Percentiles rank a stretch among this genome's conserved stretches.
Conservation (phyloP, 1,140 invertebrate genomes). For the Temnothorax curvispinosus region DNA sequence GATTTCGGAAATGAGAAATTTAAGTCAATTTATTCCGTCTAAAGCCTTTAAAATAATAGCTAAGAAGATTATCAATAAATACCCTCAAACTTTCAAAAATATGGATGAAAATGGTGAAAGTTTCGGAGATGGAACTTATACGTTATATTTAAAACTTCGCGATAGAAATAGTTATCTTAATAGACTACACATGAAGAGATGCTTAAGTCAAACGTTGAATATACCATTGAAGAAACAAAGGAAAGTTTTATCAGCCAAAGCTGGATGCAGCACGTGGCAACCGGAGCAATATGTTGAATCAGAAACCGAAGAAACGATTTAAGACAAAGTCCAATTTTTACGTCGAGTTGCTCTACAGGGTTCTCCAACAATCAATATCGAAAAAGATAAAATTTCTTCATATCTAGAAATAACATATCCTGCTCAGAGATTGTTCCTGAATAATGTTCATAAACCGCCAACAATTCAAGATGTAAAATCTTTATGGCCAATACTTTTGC, state of each 20-base stretch:
- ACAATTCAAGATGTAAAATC: background rate
- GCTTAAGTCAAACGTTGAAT: background rate
- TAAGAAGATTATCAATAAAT: background rate
- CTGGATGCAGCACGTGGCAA: background rate
- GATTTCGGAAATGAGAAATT: background rate
- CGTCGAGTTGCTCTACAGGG: too few relatives aligned
- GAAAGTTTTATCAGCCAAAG: background rate
- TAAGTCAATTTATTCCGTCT: background rate
- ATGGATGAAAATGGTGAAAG: background rate
- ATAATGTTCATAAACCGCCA: background rate
- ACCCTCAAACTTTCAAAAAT: background rate
- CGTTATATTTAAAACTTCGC: conserved; percentile 4
- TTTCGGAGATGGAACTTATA: background rate
- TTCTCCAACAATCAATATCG: too few relatives aligned
- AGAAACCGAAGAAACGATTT: conserved; percentile 5
- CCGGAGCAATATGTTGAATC: background rate
- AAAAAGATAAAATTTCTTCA: background rate
- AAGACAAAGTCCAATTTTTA: background rate
- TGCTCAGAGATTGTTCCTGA: background rate
- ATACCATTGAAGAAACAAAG: conserved; percentile 16
- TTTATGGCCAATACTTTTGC: background rate
- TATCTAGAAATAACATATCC: conserved; percentile 17
- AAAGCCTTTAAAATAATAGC: conserved; percentile 18
- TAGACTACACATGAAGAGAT: conserved; percentile 15
- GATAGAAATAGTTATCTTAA: conserved; percentile 9